Evolutionary conservation across 2,113 vertebrate species (phyloP).

Genomic region (Indri indri): DNA sequence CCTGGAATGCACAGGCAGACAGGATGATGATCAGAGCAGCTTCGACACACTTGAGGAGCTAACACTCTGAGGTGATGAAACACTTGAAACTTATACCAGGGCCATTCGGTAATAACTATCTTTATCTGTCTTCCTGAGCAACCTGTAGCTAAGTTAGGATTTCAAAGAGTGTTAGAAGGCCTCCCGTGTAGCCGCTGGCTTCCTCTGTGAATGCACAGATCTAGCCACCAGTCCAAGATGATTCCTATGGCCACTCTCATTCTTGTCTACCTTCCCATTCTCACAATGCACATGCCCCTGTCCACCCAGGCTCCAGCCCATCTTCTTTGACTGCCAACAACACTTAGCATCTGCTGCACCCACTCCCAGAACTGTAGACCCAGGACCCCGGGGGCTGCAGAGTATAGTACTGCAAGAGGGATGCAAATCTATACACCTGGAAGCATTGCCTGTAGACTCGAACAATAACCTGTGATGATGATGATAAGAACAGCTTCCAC

Average conservation of each 20-base stretch:
- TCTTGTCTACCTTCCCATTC: slow-evolving; percentile 12
- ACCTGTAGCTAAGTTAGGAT: slow-evolving; percentile 23
- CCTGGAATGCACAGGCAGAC: not conserved
- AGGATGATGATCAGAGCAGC: slow-evolving; percentile 9
- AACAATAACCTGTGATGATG: not conserved
- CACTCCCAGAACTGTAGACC: not conserved
- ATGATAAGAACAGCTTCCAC: not conserved
- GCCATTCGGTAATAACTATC: slow-evolving; percentile 21
- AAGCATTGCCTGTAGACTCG: not conserved
- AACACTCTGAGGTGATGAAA: slow-evolving; percentile 24
- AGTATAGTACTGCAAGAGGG: not conserved
- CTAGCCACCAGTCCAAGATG: not conserved
- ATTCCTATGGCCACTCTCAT: not conserved
- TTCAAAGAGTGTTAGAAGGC: slow-evolving; percentile 17
- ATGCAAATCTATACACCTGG: not conserved
- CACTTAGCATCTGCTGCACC: not conserved
- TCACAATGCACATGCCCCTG: not conserved
- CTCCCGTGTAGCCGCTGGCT: not conserved
- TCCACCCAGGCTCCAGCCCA: not conserved
- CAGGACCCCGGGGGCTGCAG: not conserved
- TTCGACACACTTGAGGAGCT: not conserved
- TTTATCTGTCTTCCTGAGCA: slow-evolving; percentile 46
- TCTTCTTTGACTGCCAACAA: slow-evolving; percentile 35
- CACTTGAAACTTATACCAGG: not conserved
- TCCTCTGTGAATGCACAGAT: not conserved